Evolutionary conservation across 2,113 vertebrate genomes (phyloP).

Genomic region (Tachuris rubrigastra): DNA sequence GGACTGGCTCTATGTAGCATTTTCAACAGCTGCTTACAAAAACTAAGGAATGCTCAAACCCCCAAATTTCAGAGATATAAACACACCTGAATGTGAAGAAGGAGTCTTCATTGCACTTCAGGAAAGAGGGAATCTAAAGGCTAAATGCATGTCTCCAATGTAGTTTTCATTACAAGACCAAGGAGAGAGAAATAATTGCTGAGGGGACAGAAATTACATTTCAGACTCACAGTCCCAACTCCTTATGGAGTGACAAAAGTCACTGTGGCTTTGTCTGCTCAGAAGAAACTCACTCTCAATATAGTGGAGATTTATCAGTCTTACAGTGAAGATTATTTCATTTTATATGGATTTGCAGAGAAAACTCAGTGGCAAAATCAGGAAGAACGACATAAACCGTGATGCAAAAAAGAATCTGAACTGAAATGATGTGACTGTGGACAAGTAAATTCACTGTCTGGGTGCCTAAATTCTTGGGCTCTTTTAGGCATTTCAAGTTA

Average conservation of each 20-base stretch:
- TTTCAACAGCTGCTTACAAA: background rate
- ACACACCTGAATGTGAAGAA: background rate
- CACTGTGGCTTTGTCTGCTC: background rate
- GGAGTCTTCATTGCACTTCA: background rate
- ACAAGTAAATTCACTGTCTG: background rate
- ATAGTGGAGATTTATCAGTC: background rate
- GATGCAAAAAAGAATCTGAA: background rate
- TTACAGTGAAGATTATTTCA: background rate
- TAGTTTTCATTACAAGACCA: background rate
- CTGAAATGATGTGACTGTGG: fast-evolving
- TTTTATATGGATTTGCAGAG: background rate
- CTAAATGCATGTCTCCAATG: background rate
- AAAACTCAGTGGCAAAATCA: background rate
- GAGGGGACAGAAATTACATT: background rate
- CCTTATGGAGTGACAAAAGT: background rate
- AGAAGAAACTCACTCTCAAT: background rate
- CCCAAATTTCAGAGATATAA: background rate
- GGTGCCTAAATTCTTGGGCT: background rate
- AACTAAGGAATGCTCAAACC: background rate
- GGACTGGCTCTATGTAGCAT: background rate
- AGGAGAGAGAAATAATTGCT: background rate
- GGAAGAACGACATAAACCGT: background rate
- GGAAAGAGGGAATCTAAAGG: background rate
- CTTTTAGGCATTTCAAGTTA: background rate
- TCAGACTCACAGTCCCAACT: background rate